Percentiles rank a stretch among this genome's conserved stretches.
These are phyloP conservation scores for Notiomystis cincta DNA, from an alignment of 2,113 vertebrate genomes.

Conservation along the genomic window DNA sequence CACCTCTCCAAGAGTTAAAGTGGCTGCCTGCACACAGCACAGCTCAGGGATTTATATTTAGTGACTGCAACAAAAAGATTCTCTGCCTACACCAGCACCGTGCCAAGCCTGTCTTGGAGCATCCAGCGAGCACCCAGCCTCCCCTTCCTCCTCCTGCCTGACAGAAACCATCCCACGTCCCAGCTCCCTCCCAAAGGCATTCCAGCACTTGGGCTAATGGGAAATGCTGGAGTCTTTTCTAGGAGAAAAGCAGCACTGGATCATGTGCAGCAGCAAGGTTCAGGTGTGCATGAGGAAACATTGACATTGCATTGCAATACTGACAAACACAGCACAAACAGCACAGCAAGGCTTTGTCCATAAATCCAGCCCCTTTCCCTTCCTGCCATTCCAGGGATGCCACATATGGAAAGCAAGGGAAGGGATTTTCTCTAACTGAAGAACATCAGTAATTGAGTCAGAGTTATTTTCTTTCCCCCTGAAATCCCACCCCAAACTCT, in stretches of 20 bases:
- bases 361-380: not conserved
- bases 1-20: rapidly evolving
- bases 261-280: not conserved
- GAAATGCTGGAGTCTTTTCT: not conserved
- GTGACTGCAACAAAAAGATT: not conserved
- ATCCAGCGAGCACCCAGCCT: not conserved
- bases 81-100: not conserved
- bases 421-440: not conserved
- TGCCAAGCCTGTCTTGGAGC: not conserved
- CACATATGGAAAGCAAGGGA: not conserved
- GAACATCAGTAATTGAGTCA: not conserved
- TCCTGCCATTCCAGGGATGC: not conserved
- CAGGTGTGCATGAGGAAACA: not conserved
- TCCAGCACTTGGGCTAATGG: not conserved
- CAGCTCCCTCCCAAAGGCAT: not conserved
- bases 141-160: not conserved
- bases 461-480: not conserved
- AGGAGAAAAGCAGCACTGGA: not conserved
- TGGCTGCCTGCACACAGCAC: not conserved
- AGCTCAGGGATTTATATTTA: not conserved
- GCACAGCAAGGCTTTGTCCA: not conserved
- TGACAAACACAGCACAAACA: not conserved
- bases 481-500: not conserved
- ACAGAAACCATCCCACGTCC: not conserved
- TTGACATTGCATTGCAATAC: not conserved